A percentile compares a stretch with the other conserved stretches of the same genome.
These are phyloP conservation scores for Mythimna pallens DNA, from an alignment of 2,888 invertebrate species.

Conservation along the genomic window DNA sequence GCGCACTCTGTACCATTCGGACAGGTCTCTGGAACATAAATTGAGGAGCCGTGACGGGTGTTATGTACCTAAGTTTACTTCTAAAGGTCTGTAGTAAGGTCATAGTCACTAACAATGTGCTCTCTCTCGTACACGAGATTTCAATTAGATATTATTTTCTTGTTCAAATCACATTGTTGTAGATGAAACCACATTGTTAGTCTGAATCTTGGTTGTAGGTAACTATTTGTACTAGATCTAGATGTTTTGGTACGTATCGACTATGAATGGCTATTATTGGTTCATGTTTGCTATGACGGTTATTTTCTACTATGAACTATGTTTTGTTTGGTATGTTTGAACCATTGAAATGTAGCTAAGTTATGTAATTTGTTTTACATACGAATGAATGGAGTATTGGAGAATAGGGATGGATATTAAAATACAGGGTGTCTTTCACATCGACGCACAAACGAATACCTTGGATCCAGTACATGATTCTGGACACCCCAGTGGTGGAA, in stretches of 20 bases:
- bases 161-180: conserved; percentile 1
- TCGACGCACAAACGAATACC: too few relatives aligned
- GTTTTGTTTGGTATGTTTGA: conserved; percentile 66
- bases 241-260: conserved; percentile 61
- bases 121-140: conserved; percentile 52
- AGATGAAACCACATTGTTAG: conserved; percentile 65
- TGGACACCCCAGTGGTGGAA: too few relatives aligned
- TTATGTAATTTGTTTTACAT: conserved; percentile 50
- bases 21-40: conserved; percentile 92
- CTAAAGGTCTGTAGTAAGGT: conserved; percentile 66
- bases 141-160: not conserved
- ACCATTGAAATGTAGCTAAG: conserved; percentile 65
- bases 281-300: conserved; percentile 67
- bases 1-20: conserved; percentile 96
- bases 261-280: conserved; percentile 61
- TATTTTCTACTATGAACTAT: conserved; percentile 69
- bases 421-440: not conserved
- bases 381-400: conserved; percentile 48
- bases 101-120: conserved; percentile 53
- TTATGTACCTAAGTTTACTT: conserved; percentile 75
- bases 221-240: conserved; percentile 68
- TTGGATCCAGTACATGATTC: too few relatives aligned
- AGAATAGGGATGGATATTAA: conserved; percentile 48
- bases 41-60: conserved; percentile 86
- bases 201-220: conserved; percentile 54